These are phyloP conservation scores for Coenonympha glycerion DNA, from an alignment of 2,888 invertebrate genomes.

Conservation along the genomic window DNA sequence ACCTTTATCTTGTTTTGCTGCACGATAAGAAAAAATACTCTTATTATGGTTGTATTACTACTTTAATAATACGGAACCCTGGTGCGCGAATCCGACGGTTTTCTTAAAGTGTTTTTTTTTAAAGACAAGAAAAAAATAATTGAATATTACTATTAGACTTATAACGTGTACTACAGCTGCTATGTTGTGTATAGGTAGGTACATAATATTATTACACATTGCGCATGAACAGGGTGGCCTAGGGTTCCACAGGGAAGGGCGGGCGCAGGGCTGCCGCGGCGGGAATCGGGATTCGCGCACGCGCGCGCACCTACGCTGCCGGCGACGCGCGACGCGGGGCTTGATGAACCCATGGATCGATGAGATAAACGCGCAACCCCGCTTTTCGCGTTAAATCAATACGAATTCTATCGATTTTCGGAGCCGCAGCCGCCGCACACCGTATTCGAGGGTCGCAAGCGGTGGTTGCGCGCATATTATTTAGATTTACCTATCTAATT, in stretches of 20 bases:
- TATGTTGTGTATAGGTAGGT: background rate
- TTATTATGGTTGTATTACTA: no score
- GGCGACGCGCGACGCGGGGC: slow-evolving; percentile 46
- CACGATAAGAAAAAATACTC: no score
- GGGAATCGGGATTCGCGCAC: slow-evolving; percentile 33
- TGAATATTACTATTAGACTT: no score
- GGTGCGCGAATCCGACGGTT: no score
- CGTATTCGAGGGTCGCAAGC: slow-evolving; percentile 67
- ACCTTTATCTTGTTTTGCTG: no score
- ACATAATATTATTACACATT: slow-evolving; percentile 44
- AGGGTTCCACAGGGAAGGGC: slow-evolving; percentile 41
- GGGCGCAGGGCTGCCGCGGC: slow-evolving; percentile 45
- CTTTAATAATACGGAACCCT: no score
- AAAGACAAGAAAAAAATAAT: no score
- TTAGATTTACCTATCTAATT: slow-evolving; percentile 2
- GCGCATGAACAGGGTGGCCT: slow-evolving; percentile 65
- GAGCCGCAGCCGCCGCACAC: slow-evolving; percentile 78
- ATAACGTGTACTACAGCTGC: no score
- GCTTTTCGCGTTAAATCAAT: slow-evolving; percentile 82
- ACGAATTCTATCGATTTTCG: slow-evolving; percentile 84
- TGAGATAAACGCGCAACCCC: slow-evolving; percentile 86
- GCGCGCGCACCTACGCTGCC: slow-evolving; percentile 32
- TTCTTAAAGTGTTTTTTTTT: no score
- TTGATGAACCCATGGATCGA: slow-evolving; percentile 74
- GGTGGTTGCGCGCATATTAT: slow-evolving; percentile 63